These are phyloP conservation scores for Brachyhypopomus gauderio DNA, from an alignment of 2,113 vertebrate species.

Conservation along the genomic window DNA sequence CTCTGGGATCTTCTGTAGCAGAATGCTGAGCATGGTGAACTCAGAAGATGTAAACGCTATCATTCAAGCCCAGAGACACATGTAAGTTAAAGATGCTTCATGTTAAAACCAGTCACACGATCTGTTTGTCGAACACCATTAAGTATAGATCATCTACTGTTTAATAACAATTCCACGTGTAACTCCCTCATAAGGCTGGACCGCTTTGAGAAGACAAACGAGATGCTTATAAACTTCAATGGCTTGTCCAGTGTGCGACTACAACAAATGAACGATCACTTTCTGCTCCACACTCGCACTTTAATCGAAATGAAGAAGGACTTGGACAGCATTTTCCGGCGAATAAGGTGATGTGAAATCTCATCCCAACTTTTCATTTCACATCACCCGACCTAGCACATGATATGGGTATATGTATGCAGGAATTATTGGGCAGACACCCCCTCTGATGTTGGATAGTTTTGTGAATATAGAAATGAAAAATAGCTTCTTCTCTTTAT, in stretches of 20 bases:
- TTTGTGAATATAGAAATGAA: not conserved
- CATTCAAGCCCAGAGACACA: slow-evolving; percentile 96
- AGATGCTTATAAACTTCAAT: slow-evolving; percentile 98
- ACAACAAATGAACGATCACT: slow-evolving; percentile 94
- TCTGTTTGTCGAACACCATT: not conserved
- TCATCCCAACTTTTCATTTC: no score
- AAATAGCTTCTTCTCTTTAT: slow-evolving; percentile 41
- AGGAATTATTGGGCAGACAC: no score
- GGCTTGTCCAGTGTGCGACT: slow-evolving; percentile 87
- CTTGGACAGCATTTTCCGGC: slow-evolving; percentile 91
- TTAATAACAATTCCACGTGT: not conserved
- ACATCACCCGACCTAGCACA: no score
- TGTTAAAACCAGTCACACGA: not conserved
- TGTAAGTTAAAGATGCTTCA: slow-evolving; percentile 75
- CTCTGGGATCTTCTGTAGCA: slow-evolving; percentile 87
- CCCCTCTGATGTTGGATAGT: not conserved
- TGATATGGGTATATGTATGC: no score
- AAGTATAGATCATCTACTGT: not conserved
- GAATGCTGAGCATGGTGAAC: slow-evolving; percentile 97
- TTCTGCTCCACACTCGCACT: slow-evolving; percentile 87
- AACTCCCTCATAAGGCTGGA: slow-evolving; percentile 80
- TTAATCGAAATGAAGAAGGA: slow-evolving; percentile 97
- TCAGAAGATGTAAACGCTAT: slow-evolving; percentile 94
- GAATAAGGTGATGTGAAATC: slow-evolving; percentile 80
- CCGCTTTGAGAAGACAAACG: slow-evolving; percentile 97